phyloP scores from a whole-genome alignment of 2,888 invertebrate genomes.

The Drosophila atroscutellata region DNA sequence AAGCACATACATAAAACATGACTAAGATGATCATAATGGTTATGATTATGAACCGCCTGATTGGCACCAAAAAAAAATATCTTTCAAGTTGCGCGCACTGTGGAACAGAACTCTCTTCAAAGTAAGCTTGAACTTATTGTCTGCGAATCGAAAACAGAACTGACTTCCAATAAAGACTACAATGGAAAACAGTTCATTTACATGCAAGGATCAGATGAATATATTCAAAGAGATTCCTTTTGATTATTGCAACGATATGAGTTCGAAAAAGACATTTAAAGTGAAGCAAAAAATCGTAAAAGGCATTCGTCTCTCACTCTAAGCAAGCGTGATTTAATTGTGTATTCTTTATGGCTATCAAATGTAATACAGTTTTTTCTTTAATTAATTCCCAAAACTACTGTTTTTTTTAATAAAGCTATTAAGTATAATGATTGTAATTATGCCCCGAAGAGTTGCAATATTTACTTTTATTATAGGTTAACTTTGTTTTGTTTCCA shows the following conservation, averaged over 20 bases:
- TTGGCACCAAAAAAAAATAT: slow-evolving; percentile 31
- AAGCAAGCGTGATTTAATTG: background rate
- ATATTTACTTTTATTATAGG: background rate
- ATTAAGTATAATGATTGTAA: background rate
- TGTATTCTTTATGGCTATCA: background rate
- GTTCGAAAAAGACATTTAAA: background rate
- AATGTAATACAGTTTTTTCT: background rate
- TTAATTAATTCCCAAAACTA: background rate
- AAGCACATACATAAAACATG: slow-evolving; percentile 72
- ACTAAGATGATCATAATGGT: slow-evolving; percentile 44
- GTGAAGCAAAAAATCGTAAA: background rate
- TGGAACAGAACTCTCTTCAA: slow-evolving; percentile 19
- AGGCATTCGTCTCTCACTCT: background rate
- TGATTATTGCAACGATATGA: background rate
- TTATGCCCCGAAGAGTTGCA: background rate
- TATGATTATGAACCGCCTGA: slow-evolving; percentile 39
- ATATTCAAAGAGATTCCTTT: background rate
- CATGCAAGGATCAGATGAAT: background rate
- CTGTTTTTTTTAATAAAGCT: background rate
- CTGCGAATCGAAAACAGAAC: background rate
- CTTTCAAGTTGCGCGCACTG: slow-evolving; percentile 38
- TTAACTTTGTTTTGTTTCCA: background rate
- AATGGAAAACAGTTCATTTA: background rate
- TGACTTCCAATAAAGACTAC: background rate
- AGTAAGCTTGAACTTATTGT: background rate